A percentile compares a stretch with the other conserved stretches of the same genome.
These are phyloP conservation scores for Erythrocercus mccallii DNA, from an alignment of 2,113 vertebrate species.

Conservation along the genomic window DNA sequence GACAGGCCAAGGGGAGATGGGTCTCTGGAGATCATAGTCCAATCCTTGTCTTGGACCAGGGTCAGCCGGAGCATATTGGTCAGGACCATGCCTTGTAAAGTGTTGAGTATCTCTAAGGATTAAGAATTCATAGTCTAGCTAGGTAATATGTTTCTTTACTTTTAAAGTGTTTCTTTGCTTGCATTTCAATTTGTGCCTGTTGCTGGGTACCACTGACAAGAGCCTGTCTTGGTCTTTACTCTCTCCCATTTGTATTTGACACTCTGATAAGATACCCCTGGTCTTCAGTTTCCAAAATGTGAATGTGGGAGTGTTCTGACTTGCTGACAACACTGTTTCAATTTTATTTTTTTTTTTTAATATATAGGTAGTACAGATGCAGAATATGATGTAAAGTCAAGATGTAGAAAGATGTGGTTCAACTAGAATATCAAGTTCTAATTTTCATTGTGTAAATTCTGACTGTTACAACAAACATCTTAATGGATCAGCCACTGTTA, in stretches of 20 bases:
- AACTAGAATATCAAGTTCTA: neutral
- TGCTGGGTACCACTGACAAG: neutral
- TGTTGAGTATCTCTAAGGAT: neutral
- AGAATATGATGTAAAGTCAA: neutral
- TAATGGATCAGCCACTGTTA: neutral
- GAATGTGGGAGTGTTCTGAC: neutral
- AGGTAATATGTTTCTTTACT: neutral
- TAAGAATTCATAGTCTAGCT: neutral
- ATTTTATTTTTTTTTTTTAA: no score
- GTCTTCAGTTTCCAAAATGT: neutral
- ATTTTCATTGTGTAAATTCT: neutral
- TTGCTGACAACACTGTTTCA: neutral
- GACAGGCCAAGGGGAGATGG: neutral
- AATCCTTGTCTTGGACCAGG: accelerated
- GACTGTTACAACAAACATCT: neutral
- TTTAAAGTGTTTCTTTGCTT: neutral
- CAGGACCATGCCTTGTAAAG: accelerated
- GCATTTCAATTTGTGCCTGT: neutral
- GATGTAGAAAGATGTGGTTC: neutral
- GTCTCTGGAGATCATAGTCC: neutral
- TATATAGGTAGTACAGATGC: neutral
- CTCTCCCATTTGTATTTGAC: neutral
- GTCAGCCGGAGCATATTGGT: neutral
- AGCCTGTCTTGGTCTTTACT: neutral
- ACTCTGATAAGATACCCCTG: neutral